Conservation (phyloP, 2,113 vertebrate genomes). For the Boulengeromyrus knoepffleri region DNA sequence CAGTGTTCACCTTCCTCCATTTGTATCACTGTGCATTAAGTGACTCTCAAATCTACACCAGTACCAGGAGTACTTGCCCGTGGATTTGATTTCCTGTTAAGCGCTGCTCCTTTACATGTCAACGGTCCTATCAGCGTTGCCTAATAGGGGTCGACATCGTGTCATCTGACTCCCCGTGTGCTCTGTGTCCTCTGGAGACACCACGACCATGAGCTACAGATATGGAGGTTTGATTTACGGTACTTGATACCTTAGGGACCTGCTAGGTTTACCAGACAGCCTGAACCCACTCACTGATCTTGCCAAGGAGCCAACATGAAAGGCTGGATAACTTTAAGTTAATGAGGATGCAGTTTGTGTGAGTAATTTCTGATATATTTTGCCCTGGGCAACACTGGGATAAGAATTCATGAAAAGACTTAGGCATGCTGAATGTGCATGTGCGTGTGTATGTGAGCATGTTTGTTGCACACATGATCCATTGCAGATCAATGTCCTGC, state of each 20-base stretch:
- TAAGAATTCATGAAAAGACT: background rate
- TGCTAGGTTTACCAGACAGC: background rate
- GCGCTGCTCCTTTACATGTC: background rate
- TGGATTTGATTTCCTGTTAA: background rate
- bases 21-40: background rate
- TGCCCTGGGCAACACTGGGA: background rate
- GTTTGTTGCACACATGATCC: constrained; percentile 5
- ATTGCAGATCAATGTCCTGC: background rate
- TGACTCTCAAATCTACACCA: background rate
- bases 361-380: background rate
- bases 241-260: background rate
- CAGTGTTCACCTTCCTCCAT: background rate
- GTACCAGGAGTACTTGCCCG: background rate
- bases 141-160: background rate
- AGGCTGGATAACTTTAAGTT: background rate
- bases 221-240: background rate
- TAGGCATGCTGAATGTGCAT: constrained; percentile 7
- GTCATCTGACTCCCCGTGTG: background rate
- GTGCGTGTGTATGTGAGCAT: constrained; percentile 14
- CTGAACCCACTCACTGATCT: background rate
- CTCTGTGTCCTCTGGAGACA: background rate
- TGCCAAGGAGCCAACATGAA: too few relatives aligned
- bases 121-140: background rate
- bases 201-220: background rate
- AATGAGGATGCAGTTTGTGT: background rate